Base-by-base conservation (phyloP, 2,113 vertebrate species). In the Sapayoa aenigma region DNA sequence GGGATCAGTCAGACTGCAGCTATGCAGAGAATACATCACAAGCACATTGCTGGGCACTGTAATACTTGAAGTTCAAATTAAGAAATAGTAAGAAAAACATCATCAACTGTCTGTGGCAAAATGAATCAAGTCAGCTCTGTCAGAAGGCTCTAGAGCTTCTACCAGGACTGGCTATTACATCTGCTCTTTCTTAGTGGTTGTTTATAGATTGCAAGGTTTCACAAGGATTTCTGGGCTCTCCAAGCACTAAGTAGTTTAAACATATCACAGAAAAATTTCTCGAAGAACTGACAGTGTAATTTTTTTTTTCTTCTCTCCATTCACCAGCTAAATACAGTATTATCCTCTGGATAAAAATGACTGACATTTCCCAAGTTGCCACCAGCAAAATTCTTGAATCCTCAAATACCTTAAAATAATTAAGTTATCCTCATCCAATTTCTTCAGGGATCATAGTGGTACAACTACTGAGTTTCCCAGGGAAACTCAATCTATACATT, bases 361-460 rank as follows among this genome's bases (percentile, higher is more conserved):
- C 39, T 69, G 69, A 55, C 35, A 23, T 76, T 86, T 87, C 71
- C 90, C 53, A 92, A 75, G 66, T 35, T 87, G 52, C 78, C 60
- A 78, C 17, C 46, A 91, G 77, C 31, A 87, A 78, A 91, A 84
- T 81, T 49, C 49, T 62, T 44, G 69, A 89, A 62, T 94, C 39
- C 84, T 55, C 65, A 78, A 90, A 87, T 87, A 81, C 55, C 71
- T 94, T 73, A 81, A 73, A 85, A 73, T 78, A 87, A 89, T 87
- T 87, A 93, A 95, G 52, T 86, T 80, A 68, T 80, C 81, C 47
- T 69, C 41, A 73, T 21, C 49, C 33, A 69, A 12, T 84, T 89
- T 84, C 69, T 69, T 84, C 50, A 78, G 87, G 19, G 68, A 84
- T 87, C 49, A 47, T 6, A 77, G n/a, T 8, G 16, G 10, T 81